Evolutionary conservation across 2,113 vertebrate genomes (phyloP).

Genomic region (Chlorodrepanis virens): DNA sequence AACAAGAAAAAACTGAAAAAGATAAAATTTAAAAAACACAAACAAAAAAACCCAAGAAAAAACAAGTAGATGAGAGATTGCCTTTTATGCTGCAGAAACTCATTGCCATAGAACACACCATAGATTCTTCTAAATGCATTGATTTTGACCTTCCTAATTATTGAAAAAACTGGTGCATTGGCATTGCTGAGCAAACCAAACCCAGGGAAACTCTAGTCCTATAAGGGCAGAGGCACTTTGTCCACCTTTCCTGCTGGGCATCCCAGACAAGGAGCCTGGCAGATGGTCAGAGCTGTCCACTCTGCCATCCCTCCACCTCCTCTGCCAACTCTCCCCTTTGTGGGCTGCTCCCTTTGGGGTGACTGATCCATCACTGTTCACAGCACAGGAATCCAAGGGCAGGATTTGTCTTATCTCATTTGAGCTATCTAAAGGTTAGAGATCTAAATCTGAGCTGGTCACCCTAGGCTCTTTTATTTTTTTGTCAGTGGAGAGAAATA

Average conservation of each 20-base stretch:
- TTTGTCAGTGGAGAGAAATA: not conserved
- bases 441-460: not conserved
- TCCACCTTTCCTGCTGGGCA: too few relatives aligned
- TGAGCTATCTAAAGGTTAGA: not conserved
- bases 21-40: not conserved
- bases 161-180: not conserved
- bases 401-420: not conserved
- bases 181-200: fast-evolving
- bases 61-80: not conserved
- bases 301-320: not conserved
- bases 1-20: not conserved
- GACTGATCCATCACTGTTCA: not conserved
- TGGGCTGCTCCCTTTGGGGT: not conserved
- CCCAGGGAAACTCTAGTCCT: not conserved
- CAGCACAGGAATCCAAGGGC: not conserved
- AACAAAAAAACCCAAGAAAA: not conserved
- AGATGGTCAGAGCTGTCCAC: not conserved
- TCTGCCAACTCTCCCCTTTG: fast-evolving
- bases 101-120: not conserved
- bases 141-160: not conserved
- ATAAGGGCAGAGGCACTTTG: not conserved
- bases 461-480: not conserved
- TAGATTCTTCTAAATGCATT: not conserved
- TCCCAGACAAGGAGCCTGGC: fast-evolving
- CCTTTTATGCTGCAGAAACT: not conserved